Conservation (phyloP, 2,113 vertebrate genomes). For the Alectura lathami region DNA sequence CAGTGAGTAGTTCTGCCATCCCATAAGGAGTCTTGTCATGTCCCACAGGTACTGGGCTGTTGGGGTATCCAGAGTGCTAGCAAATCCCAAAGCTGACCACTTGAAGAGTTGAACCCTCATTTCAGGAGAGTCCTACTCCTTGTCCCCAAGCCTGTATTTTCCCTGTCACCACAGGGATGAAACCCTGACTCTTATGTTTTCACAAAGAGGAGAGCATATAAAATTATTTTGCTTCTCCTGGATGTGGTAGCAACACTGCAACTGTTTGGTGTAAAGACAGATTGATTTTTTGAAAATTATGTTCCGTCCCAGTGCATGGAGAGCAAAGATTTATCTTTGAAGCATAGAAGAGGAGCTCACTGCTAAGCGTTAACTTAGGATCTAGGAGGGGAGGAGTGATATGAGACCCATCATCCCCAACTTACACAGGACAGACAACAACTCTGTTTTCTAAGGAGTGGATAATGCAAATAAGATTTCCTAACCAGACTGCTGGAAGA, state of each 20-base stretch:
- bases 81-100: background rate
- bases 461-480: background rate
- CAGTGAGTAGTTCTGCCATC: background rate
- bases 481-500: background rate
- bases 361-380: no score
- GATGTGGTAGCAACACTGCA: accelerated
- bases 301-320: background rate
- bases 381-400: background rate
- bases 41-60: background rate
- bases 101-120: background rate
- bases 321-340: background rate
- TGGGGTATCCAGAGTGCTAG: background rate
- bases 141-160: background rate
- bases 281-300: background rate
- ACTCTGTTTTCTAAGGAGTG: background rate
- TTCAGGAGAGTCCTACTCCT: background rate
- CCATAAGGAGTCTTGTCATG: no score
- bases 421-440: accelerated
- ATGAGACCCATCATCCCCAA: background rate
- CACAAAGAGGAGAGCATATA: background rate
- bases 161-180: background rate
- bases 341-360: background rate
- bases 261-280: background rate
- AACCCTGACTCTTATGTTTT: background rate
- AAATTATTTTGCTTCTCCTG: background rate